Evolutionary conservation across 2,888 invertebrate species (phyloP).

Genomic region (Diaphora mendica): DNA sequence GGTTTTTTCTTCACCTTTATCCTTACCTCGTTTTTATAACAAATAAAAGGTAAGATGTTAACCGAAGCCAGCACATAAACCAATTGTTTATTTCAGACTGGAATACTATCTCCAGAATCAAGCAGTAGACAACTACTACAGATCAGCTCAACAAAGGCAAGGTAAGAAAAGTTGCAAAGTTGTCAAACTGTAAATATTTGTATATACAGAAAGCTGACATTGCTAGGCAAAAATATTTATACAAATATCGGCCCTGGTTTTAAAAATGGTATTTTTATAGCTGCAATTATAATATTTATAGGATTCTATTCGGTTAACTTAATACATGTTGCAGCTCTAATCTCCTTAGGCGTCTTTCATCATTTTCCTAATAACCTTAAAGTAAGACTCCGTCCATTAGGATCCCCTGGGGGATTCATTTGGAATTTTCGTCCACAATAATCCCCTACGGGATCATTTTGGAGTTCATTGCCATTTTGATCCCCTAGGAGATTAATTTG

Average conservation of each 20-base stretch:
- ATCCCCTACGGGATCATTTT: too few relatives aligned
- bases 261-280: too few relatives aligned
- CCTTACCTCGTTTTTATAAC: neutral
- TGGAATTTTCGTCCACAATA: too few relatives aligned
- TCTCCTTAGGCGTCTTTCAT: neutral
- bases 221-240: neutral
- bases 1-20: too few relatives aligned
- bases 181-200: neutral
- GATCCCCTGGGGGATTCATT: too few relatives aligned
- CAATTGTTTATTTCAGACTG: conserved; percentile 60
- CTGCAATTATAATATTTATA: neutral
- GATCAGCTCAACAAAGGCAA: conserved; percentile 67
- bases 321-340: neutral
- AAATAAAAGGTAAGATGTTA: neutral
- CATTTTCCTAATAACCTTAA: neutral
- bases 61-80: neutral
- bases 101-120: conserved; percentile 72
- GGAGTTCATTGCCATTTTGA: too few relatives aligned
- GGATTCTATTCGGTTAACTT: neutral
- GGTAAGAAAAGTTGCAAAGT: conserved; percentile 48
- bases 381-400: too few relatives aligned
- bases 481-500: too few relatives aligned
- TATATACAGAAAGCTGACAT: neutral
- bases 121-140: conserved; percentile 68
- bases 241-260: neutral